A percentile compares a stretch with the other conserved stretches of the same genome.
Conservation (phyloP, 2,113 vertebrate genomes). For the Caranx melampygus region DNA sequence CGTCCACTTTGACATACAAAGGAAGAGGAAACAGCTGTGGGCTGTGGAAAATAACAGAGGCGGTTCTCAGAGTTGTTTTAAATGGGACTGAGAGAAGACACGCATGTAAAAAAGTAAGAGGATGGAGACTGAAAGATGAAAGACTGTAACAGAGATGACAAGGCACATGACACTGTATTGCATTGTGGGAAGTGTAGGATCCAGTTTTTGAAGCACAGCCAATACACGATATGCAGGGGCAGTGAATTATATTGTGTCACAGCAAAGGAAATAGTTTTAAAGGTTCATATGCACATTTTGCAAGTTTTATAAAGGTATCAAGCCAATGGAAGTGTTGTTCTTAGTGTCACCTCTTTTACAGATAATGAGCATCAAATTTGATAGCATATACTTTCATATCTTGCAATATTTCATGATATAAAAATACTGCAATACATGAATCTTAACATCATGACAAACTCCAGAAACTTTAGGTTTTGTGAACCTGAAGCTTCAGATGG, state of each 20-base stretch:
- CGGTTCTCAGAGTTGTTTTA: not conserved
- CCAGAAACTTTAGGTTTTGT: no score
- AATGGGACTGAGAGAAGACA: not conserved
- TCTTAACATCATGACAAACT: no score
- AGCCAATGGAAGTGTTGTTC: no score
- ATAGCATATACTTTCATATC: not conserved
- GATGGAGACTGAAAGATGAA: not conserved
- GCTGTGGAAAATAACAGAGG: no score
- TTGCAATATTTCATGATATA: not conserved
- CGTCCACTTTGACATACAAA: not conserved
- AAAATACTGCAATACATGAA: not conserved
- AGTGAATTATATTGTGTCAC: no score
- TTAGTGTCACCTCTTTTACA: no score
- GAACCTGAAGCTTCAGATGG: no score
- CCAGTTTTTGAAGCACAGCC: not conserved
- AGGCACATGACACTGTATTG: not conserved
- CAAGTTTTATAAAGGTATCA: no score
- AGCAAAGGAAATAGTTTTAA: no score
- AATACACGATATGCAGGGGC: not conserved
- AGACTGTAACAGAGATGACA: no score
- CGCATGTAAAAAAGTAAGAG: not conserved
- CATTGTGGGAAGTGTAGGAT: conserved; percentile 2
- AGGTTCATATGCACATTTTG: no score
- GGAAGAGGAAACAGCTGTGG: not conserved
- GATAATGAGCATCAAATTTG: not conserved